Base-by-base conservation (phyloP, 2,888 invertebrate species). In the Fissipunctia ypsillon region DNA sequence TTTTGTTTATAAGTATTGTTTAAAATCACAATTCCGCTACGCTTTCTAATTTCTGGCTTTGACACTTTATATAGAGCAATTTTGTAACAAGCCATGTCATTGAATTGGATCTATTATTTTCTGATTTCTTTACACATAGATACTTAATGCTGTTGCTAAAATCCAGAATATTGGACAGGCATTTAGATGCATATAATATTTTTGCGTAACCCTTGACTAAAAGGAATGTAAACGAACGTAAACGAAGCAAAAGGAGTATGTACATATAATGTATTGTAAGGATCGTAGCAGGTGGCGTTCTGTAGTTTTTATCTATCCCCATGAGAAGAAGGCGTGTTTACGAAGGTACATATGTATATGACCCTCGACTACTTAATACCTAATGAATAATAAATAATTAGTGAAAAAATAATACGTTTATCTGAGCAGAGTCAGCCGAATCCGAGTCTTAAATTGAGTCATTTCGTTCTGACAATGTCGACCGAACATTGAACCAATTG, bases 41-140 rank as follows among this genome's bases (percentile, higher is more conserved):
- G 78, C 63, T 80, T 69, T 78, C 83, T 79, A 70, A 69, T 70
- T 76, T 66, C n/a, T 54, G 52, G 1, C 0, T 63, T 74, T 56
- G 31, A 31, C 56, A 56, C 9, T 31, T 25, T 43, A 38, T 5
- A 6, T 1, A 35, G 35, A 57, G 35, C 28, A 43, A 38, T 31
- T 45, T 41, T 31, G 38, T 41, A 45, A 54, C n/a, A 16, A 52
- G 25, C 31, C 22, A 12, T 16, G 31, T 12, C 31, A 41, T 63
- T 31, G 16, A 22, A 70, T 63, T 31, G 16, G 16, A 70, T 52
- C 10, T 7, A 28, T n/a, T 50, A 41, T 52, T 69, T 31, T 50
- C 1, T 25, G 3, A 10, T 25, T n/a, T 9, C 0, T 38, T 28
- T n/a, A 16, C 2, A 63, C n/a, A 7, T 22, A n/a, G n/a, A n/a